Evolutionary conservation across 2,888 invertebrate species (phyloP), one percentile per base, ranked within the genome.

Genomic region (Phania funesta): DNA sequence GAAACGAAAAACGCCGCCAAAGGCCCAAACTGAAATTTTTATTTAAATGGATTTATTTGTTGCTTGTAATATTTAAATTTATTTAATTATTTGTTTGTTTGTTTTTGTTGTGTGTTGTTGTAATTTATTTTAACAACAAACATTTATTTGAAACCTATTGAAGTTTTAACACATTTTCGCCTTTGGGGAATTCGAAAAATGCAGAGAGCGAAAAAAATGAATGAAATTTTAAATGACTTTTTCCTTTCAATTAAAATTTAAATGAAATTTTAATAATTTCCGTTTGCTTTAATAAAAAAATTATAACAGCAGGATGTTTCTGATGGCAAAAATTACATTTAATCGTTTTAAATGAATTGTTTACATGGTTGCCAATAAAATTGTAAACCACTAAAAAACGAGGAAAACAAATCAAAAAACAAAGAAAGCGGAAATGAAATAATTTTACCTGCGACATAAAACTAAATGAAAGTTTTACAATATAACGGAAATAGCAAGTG

Each of bases 221-320:
- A 2, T 26, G 7, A 44, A 68, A 20, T 44, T 24, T 32, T 22
- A 35, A 46, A 48, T 48, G 24, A 46, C 13, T 46, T 41, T 24
- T 52, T 44, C 18, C 58, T 67, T 67, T 67, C 48, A 67, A 76
- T 76, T 67, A 44, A 32, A 65, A 52, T 58, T 38, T 29, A 35
- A 80, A 79, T 68, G 26, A 26, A 74, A 48, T 48, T 74, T 74
- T 74, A 38, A 68, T 68, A 65, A 79, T 67, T 67, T 79, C 67
- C 71, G 71, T 79, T 73, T 56, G 29, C 3, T 18, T 78, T 70
- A 46, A 38, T 48, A 48, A 73, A 73, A 41, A 58, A 78, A 65
- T 60, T 50, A 65, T 44, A 60, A 11, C 65, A 48, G 41, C 71
- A 44, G 65, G 65, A 52, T 60, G 9, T 71, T 35, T 60, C 38